phyloP scores from a whole-genome alignment of 2,113 vertebrate genomes.

The Platycercus adscitus region DNA sequence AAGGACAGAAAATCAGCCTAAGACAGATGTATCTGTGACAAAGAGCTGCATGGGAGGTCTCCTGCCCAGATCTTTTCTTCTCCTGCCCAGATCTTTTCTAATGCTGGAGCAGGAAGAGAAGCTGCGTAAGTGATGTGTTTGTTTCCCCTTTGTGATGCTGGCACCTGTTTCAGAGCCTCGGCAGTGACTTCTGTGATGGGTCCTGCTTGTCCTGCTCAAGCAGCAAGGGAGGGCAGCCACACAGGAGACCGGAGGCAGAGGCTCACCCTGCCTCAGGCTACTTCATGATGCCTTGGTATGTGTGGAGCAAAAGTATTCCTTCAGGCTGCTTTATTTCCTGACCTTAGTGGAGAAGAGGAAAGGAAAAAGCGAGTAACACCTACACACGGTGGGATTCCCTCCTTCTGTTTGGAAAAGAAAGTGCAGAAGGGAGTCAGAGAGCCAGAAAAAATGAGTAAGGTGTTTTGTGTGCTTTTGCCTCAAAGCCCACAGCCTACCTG shows the following conservation, averaged over 20 bases:
- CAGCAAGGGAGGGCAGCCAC: accelerated
- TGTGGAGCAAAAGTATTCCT: neutral
- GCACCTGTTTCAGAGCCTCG: neutral
- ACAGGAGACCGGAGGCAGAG: accelerated
- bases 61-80: too few relatives aligned
- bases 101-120: neutral
- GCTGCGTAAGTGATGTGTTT: neutral
- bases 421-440: neutral
- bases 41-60: neutral
- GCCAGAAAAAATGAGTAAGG: neutral
- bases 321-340: neutral
- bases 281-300: accelerated
- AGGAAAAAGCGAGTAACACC: neutral
- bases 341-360: neutral
- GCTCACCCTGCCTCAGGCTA: neutral
- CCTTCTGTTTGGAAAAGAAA: conserved; percentile 30
- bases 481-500: neutral
- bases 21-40: neutral
- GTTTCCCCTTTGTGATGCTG: neutral
- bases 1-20: neutral
- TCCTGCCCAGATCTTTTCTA: neutral
- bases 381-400: neutral
- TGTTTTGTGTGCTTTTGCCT: neutral
- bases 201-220: accelerated
- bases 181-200: accelerated